A percentile compares a stretch with the other conserved stretches of the same genome.
Conservation (phyloP, 2,888 invertebrate genomes). For the Erebia ligea region DNA sequence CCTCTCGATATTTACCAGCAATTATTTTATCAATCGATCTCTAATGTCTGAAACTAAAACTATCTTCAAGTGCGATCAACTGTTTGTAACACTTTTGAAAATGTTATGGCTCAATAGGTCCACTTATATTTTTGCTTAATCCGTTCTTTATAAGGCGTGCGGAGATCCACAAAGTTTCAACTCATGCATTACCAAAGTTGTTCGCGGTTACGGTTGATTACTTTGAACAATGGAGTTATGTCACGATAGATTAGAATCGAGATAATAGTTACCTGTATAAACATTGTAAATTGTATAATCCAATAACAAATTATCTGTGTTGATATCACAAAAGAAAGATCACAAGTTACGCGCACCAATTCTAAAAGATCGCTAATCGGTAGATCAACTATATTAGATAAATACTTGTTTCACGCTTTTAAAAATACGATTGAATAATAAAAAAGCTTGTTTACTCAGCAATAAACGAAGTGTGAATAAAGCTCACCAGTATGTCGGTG, state of each 20-base stretch:
- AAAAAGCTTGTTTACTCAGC: slow-evolving; percentile 34
- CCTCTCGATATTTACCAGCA: slow-evolving; percentile 16
- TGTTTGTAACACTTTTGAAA: slow-evolving; percentile 27
- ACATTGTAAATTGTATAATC: slow-evolving; percentile 41
- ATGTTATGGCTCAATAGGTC: slow-evolving; percentile 24
- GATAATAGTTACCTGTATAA: slow-evolving; percentile 35
- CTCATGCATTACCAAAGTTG: slow-evolving; percentile 29
- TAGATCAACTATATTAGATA: background rate
- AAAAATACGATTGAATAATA: slow-evolving; percentile 26
- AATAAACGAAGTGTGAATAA: slow-evolving; percentile 41
- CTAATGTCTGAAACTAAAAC: too few species aligned
- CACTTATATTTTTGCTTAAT: slow-evolving; percentile 31
- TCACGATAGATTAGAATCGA: slow-evolving; percentile 36
- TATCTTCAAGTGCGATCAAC: slow-evolving; percentile 12
- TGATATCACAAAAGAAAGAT: slow-evolving; percentile 28
- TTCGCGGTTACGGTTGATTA: slow-evolving; percentile 34
- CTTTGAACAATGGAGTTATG: slow-evolving; percentile 41
- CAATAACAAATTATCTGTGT: slow-evolving; percentile 24
- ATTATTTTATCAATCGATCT: slow-evolving; percentile 10
- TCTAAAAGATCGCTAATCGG: slow-evolving; percentile 13
- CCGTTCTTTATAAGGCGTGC: slow-evolving; percentile 21
- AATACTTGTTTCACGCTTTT: slow-evolving; percentile 23
- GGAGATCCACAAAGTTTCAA: slow-evolving; percentile 29
- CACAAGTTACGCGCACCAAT: background rate
- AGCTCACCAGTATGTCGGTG: slow-evolving; percentile 79